A percentile compares a stretch with the other conserved stretches of the same genome.
Evolutionary conservation across 2,113 vertebrate genomes (phyloP).

Genomic region (Microcebus tavaratra): DNA sequence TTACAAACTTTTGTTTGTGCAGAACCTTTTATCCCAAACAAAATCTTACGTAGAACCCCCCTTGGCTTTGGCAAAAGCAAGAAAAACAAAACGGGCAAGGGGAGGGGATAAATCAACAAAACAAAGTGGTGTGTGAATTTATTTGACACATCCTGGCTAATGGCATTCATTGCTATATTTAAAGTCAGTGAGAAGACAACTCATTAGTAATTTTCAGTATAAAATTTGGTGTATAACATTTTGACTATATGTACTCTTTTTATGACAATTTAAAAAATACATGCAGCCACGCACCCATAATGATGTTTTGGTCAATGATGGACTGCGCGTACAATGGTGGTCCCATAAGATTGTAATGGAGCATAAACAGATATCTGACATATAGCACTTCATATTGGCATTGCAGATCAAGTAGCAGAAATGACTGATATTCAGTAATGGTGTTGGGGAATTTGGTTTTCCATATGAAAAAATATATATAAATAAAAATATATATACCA

Average conservation of each 20-base stretch:
- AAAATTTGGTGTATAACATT: not conserved
- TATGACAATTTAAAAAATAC: not conserved
- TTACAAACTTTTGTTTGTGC: not conserved
- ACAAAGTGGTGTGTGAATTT: not conserved
- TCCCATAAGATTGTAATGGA: not conserved
- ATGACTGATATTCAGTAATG: not conserved
- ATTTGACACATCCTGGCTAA: not conserved
- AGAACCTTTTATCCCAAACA: not conserved
- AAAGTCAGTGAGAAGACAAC: not conserved
- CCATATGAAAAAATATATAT: not conserved
- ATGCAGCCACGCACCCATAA: not conserved
- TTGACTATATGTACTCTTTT: not conserved
- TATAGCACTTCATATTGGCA: not conserved
- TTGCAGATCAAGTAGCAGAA: not conserved
- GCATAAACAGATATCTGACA: not conserved
- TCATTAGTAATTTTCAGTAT: not conserved
- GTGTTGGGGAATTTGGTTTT: not conserved
- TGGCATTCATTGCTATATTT: not conserved
- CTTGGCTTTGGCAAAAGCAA: not conserved
- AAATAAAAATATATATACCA: not conserved
- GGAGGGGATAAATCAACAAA: not conserved
- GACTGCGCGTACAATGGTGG: not conserved
- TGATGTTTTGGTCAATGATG: not conserved
- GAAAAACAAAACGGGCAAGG: not conserved
- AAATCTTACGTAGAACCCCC: not conserved